Evolutionary conservation across 2,113 vertebrate species (phyloP).

Genomic region (Rallus limicola): DNA sequence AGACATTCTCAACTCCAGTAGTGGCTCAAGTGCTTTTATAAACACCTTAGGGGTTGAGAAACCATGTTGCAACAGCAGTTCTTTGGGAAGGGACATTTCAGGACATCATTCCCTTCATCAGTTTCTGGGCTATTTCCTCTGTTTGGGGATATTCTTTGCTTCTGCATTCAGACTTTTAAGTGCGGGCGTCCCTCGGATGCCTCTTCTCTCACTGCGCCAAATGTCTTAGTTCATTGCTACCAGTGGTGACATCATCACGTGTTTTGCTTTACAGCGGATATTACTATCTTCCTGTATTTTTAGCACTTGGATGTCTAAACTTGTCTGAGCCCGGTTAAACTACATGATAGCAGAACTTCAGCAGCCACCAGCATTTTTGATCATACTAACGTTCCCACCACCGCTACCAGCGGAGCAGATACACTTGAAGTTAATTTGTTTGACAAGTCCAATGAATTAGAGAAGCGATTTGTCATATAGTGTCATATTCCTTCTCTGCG

Average conservation of each 20-base stretch:
- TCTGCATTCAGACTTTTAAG: neutral
- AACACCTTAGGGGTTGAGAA: neutral
- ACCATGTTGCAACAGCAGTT: neutral
- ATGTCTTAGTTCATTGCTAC: conserved; percentile 18
- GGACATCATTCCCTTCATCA: neutral
- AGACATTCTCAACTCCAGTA: neutral
- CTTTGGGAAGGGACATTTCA: neutral
- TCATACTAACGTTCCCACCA: neutral
- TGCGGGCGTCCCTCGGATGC: neutral
- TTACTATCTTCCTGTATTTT: conserved; percentile 48
- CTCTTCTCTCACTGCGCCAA: neutral
- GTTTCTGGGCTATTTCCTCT: neutral
- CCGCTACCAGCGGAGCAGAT: neutral
- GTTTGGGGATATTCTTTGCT: neutral
- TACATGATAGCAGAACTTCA: conserved; percentile 35
- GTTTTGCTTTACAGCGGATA: conserved; percentile 33
- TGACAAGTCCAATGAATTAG: conserved; percentile 60
- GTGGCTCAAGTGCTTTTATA: neutral
- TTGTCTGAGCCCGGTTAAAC: conserved; percentile 47
- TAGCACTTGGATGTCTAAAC: conserved; percentile 41
- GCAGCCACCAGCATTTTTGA: conserved; percentile 34
- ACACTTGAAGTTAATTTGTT: conserved; percentile 58
- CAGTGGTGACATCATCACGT: neutral
- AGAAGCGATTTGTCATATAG: conserved; percentile 51
- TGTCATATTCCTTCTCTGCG: conserved; percentile 13